Conservation (phyloP, 1,140 invertebrate genomes). For the Atta texana region DNA sequence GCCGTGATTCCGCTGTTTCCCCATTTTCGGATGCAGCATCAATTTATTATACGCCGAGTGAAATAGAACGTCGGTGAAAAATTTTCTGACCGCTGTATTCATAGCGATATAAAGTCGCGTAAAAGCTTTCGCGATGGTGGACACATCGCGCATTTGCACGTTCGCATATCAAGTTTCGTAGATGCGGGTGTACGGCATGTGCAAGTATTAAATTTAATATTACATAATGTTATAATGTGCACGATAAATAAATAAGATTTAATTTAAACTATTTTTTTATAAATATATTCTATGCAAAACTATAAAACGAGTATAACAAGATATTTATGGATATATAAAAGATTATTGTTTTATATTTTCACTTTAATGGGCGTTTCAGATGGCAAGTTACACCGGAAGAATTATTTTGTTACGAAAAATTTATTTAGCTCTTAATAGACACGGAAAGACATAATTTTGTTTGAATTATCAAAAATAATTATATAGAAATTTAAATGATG, state of each 20-base stretch:
- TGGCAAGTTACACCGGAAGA: background rate
- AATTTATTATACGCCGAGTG: slow-evolving; percentile 65
- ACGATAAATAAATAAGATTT: slow-evolving; percentile 17
- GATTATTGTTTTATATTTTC: background rate
- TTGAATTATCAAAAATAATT: too few species aligned
- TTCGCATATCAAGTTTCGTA: background rate
- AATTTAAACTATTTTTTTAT: background rate
- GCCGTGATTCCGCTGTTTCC: slow-evolving; percentile 58
- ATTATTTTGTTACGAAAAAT: background rate
- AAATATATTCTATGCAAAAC: background rate
- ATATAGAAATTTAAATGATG: too few species aligned
- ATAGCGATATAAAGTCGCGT: slow-evolving; percentile 43
- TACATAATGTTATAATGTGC: background rate
- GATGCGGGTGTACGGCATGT: background rate
- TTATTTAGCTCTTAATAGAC: background rate
- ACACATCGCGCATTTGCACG: background rate
- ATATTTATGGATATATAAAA: background rate
- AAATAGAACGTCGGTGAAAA: slow-evolving; percentile 61
- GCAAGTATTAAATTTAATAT: background rate
- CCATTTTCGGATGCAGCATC: slow-evolving; percentile 61
- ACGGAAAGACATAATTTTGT: too few species aligned
- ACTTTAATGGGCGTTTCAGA: background rate
- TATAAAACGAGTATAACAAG: background rate
- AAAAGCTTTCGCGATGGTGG: slow-evolving; percentile 51
- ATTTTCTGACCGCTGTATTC: slow-evolving; percentile 47